Evolutionary conservation across 2,113 vertebrate genomes (phyloP).

Genomic region (Aphelocoma coerulescens): DNA sequence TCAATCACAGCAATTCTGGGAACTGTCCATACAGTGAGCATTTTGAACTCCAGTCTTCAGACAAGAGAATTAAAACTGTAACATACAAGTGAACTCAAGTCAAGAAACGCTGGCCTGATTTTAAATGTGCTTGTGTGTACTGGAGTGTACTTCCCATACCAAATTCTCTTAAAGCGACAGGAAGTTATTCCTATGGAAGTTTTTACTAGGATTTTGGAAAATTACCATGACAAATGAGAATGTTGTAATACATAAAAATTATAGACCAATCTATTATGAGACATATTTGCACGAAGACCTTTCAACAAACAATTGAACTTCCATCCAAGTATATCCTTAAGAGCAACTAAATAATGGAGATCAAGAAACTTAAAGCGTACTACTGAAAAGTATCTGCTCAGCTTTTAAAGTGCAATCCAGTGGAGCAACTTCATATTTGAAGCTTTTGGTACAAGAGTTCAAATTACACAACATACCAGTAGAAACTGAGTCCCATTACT

Average conservation of each 20-base stretch:
- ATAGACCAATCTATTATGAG: not conserved
- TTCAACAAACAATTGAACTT: not conserved
- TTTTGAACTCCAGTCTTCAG: not conserved
- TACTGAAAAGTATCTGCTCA: not conserved
- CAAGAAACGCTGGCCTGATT: not conserved
- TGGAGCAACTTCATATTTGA: not conserved
- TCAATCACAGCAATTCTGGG: not conserved
- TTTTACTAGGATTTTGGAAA: not conserved
- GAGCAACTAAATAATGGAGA: not conserved
- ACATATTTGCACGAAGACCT: accelerated
- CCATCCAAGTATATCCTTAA: not conserved
- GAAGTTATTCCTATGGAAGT: not conserved
- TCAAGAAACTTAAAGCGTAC: not conserved
- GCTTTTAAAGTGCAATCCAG: not conserved
- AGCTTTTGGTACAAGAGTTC: not conserved
- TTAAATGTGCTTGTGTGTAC: accelerated
- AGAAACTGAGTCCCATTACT: not conserved
- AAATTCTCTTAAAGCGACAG: not conserved
- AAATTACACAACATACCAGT: not conserved
- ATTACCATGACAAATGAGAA: not conserved
- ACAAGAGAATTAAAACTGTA: not conserved
- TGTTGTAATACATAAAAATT: not conserved
- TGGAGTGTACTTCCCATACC: not conserved
- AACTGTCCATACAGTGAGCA: not conserved
- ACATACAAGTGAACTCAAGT: not conserved